A percentile compares a stretch with the other conserved stretches of the same genome.
phyloP scores from a whole-genome alignment of 92 coral and sea anemone species.

The Hydrozoanthus gracilis region DNA sequence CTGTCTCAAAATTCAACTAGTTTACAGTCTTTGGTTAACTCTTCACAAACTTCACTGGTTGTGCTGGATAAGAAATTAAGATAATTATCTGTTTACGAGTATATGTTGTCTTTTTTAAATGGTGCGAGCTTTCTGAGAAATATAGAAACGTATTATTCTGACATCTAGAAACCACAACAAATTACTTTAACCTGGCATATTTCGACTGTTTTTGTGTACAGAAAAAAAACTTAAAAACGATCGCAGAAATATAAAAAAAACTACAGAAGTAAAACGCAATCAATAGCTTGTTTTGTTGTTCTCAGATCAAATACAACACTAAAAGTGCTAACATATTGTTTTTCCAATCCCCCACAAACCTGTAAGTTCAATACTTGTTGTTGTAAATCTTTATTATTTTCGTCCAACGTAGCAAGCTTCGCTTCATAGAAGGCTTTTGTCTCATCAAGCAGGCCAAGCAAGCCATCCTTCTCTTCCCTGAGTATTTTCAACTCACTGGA shows the following conservation, averaged over 20 bases:
- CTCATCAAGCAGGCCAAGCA: not conserved
- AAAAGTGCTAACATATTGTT: not conserved
- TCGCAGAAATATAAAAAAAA: too few species aligned
- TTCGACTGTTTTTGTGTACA: too few species aligned
- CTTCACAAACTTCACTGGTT: not conserved
- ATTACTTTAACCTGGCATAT: too few species aligned
- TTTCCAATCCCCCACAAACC: not conserved
- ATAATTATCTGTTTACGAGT: not conserved
- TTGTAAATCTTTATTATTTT: not conserved
- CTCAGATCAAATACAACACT: not conserved
- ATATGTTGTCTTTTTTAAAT: too few species aligned
- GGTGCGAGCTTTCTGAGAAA: too few species aligned
- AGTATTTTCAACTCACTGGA: not conserved
- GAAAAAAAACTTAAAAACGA: too few species aligned
- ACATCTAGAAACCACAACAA: too few species aligned
- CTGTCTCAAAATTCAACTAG: not conserved
- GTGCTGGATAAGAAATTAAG: not conserved
- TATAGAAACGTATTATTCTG: too few species aligned
- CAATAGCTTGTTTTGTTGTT: too few species aligned
- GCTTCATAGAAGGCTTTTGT: not conserved
- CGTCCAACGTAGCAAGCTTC: not conserved
- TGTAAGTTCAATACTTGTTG: slow-evolving; percentile 22
- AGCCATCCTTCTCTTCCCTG: not conserved
- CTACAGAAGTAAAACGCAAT: too few species aligned
- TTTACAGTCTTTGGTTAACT: not conserved